A percentile compares a stretch with the other conserved stretches of the same genome.
Conservation (phyloP, 2,888 invertebrate genomes). For the Phoenoteleia sp. region DNA sequence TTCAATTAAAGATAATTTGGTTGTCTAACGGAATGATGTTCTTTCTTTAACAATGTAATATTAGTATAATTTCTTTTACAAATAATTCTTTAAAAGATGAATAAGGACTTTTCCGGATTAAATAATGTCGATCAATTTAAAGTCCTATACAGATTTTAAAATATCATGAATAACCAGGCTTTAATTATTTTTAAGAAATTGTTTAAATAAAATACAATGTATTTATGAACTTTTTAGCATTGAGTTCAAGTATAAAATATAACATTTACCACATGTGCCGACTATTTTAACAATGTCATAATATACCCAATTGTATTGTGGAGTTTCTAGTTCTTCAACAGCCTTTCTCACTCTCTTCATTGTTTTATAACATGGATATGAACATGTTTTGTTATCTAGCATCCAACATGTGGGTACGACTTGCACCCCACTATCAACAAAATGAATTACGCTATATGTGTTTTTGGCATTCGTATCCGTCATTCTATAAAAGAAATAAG, state of each 20-base stretch:
- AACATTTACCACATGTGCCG: constrained; percentile 6
- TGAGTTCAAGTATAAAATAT: background rate
- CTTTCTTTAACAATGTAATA: too few relatives aligned
- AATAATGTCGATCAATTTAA: too few relatives aligned
- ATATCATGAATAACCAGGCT: too few relatives aligned
- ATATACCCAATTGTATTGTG: background rate
- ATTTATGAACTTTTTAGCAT: too few relatives aligned
- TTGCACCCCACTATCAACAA: constrained; percentile 4
- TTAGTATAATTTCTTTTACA: too few relatives aligned
- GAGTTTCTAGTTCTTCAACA: background rate
- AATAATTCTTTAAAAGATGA: too few relatives aligned
- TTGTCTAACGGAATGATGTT: background rate
- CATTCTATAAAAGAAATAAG: too few relatives aligned
- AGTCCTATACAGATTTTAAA: too few relatives aligned
- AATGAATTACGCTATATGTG: constrained; percentile 1
- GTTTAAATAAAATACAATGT: too few relatives aligned
- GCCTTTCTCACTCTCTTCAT: background rate
- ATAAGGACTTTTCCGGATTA: too few relatives aligned
- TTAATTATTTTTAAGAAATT: too few relatives aligned
- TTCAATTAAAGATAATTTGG: background rate
- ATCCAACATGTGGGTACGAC: constrained; percentile 10
- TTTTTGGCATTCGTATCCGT: too few relatives aligned
- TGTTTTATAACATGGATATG: background rate
- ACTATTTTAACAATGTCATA: constrained; percentile 12
- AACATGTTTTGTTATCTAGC: background rate